Base-by-base conservation (phyloP, 1,140 invertebrate species). In the Formica selysi region DNA sequence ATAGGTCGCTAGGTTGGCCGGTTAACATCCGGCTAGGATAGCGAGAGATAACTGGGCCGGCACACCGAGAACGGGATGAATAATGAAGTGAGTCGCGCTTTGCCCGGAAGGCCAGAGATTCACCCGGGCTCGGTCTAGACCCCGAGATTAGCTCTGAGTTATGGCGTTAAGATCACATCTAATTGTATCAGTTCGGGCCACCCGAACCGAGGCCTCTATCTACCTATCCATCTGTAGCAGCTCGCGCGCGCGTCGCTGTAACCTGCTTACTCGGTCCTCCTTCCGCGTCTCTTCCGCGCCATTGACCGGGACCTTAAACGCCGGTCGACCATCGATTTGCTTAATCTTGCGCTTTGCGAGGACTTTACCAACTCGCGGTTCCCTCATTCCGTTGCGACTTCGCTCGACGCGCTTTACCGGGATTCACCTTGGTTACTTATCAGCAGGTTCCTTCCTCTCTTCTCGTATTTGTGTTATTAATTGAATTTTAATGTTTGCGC, bases 151-250 rank as follows among this genome's bases (percentile, higher is more conserved):
- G 93, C 91, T 91, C 86, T 95, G 94, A 95, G 92, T 95, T 95
- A 95, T 95, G 93, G 93, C 91, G 92, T 93, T 93, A 93, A 95
- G 94, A 95, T 95, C 94, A 93, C 91, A 95, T 95, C 94, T 95
- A 95, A 95, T 95, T 95, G 94, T 95, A 95, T 95, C 95, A 94
- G 93, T 93, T 91, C 90, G 93, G 89, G 88, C 92, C 92, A 90
- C 92, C 91, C 89, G 68, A 91, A 88, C 89, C 87, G 85, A 51
- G 48, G 74, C 62, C 87, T 93, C 92, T 91, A 92, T 93, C 93
- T 91, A 87, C 90, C 92, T 91, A 93, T 93, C 92, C 93, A 95
- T 95, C 94, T 95, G 91, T 91, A 88, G 88, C 85, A 79, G 76
- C 81, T 86, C 74, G 86, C 79, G 78, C 86, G 48, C 78, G 78